These are phyloP conservation scores for Pogonophryne albipinna DNA, from an alignment of 2,797 vertebrate genomes.

Conservation along the genomic window DNA sequence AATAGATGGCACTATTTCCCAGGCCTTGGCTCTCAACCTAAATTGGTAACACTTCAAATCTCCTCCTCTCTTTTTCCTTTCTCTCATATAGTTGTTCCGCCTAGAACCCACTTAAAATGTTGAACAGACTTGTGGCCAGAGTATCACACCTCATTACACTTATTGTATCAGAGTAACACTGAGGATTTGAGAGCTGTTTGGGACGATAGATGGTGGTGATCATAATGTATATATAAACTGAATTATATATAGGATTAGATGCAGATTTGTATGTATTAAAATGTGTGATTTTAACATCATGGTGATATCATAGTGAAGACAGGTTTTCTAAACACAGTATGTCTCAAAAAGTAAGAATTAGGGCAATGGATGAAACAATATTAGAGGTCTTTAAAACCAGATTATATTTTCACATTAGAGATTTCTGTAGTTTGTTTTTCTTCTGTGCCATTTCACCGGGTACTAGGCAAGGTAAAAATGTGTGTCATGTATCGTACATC, in stretches of 20 bases:
- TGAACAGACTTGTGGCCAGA: constrained; percentile 55
- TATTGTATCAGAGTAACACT: constrained; percentile 41
- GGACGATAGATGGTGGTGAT: constrained; percentile 21
- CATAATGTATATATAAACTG: not conserved
- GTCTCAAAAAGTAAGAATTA: not conserved
- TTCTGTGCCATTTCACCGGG: not conserved
- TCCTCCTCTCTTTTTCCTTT: constrained; percentile 11
- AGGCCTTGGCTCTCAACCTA: constrained; percentile 36
- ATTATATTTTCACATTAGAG: no score
- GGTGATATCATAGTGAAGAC: not conserved
- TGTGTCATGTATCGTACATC: not conserved
- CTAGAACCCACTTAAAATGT: constrained; percentile 59
- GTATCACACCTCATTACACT: constrained; percentile 36
- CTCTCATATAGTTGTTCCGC: constrained; percentile 47
- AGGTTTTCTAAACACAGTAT: not conserved
- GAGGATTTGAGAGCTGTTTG: constrained; percentile 14
- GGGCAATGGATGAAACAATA: not conserved
- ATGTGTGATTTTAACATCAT: constrained; percentile 18
- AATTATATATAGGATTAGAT: not conserved
- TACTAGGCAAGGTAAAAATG: not conserved
- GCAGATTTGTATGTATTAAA: constrained; percentile 12
- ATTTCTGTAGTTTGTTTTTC: not conserved
- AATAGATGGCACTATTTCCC: constrained; percentile 84
- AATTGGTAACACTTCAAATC: constrained; percentile 7
- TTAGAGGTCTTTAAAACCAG: no score